Conservation (phyloP, 1,140 invertebrate species). For the Drosophila quadrilineata region DNA sequence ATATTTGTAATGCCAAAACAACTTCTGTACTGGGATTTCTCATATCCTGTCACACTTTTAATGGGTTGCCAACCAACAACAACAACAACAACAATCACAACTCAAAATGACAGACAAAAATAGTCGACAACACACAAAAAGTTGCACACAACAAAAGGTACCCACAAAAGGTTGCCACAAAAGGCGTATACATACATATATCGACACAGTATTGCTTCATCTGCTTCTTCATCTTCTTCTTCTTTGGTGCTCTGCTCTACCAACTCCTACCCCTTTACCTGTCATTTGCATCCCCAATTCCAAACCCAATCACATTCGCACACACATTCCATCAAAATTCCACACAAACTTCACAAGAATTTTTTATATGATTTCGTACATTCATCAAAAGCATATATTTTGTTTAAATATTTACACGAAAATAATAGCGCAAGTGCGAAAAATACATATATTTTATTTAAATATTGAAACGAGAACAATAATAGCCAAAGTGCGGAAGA, state of each 20-base stretch:
- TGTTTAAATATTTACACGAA: too few relatives aligned
- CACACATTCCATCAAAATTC: conserved; percentile 16
- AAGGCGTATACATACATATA: background rate
- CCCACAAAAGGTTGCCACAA: conserved; percentile 34
- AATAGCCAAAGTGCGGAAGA: too few relatives aligned
- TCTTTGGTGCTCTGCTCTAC: too few relatives aligned
- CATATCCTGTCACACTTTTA: conserved; percentile 9
- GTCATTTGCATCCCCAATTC: too few relatives aligned
- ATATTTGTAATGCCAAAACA: conserved; percentile 37
- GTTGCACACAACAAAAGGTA: conserved; percentile 9
- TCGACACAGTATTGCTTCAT: background rate
- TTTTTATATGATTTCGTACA: conserved; percentile 18
- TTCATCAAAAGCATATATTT: conserved; percentile 9
- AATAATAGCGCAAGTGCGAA: too few relatives aligned
- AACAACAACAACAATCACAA: background rate
- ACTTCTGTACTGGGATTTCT: conserved; percentile 6
- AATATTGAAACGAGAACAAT: too few relatives aligned
- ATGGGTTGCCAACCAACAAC: conserved; percentile 31
- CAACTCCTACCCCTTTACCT: background rate
- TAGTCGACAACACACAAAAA: conserved; percentile 7
- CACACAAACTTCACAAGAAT: background rate
- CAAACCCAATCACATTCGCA: background rate
- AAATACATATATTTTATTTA: too few relatives aligned
- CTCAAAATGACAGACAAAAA: conserved; percentile 7
- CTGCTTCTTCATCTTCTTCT: too few relatives aligned